Percentiles rank a stretch among this genome's conserved stretches.
Evolutionary conservation across 2,888 invertebrate species (phyloP).

Genomic region (Drosophila atroscutellata): DNA sequence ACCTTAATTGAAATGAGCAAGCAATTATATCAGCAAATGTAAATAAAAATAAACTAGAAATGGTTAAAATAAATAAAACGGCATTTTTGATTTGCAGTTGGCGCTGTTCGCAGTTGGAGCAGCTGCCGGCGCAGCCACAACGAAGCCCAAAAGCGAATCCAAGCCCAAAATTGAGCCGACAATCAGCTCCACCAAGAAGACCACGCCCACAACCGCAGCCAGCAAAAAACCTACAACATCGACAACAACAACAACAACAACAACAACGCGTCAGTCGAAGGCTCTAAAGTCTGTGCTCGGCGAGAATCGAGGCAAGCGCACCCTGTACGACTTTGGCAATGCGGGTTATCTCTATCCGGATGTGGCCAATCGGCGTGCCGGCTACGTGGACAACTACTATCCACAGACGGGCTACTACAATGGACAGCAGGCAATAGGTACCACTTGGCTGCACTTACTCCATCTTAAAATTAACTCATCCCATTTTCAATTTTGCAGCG

Average conservation of each 20-base stretch:
- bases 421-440: slow-evolving; percentile 81
- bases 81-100: slow-evolving; percentile 66
- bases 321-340: slow-evolving; percentile 82
- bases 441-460: too few species aligned
- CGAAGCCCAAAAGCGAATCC: slow-evolving; percentile 51
- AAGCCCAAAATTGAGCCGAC: slow-evolving; percentile 41
- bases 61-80: slow-evolving; percentile 21
- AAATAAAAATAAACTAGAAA: slow-evolving; percentile 16
- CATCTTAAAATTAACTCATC: neutral
- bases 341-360: slow-evolving; percentile 80
- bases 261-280: slow-evolving; percentile 60
- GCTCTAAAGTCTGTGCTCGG: slow-evolving; percentile 56
- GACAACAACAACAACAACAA: slow-evolving; percentile 13
- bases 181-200: slow-evolving; percentile 31
- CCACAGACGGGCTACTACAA: slow-evolving; percentile 79
- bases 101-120: slow-evolving; percentile 70
- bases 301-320: slow-evolving; percentile 84
- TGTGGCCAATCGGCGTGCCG: slow-evolving; percentile 78
- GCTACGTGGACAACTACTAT: slow-evolving; percentile 75
- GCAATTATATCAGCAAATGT: neutral
- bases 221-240: neutral
- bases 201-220: slow-evolving; percentile 17
- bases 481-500: slow-evolving; percentile 54
- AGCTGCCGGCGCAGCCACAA: slow-evolving; percentile 40
- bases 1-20: slow-evolving; percentile 38